Evolutionary conservation across 2,113 vertebrate genomes (phyloP), one percentile per base, ranked within the genome.

Genomic region (Chaetodon auriga): DNA sequence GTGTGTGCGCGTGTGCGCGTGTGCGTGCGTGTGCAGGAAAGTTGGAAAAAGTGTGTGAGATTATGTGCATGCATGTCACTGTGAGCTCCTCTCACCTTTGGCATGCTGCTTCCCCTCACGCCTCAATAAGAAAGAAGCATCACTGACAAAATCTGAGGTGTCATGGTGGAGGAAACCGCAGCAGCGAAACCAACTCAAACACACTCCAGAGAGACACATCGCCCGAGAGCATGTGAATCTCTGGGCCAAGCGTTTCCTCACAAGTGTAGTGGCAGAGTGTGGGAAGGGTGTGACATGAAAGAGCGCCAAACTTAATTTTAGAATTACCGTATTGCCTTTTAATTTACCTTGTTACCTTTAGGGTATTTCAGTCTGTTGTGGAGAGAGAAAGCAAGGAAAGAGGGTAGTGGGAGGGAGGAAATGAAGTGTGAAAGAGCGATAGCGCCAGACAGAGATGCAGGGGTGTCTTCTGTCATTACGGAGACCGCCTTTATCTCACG

Each of bases 141-240:
- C 78, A 46, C 90, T 94, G 93, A 94, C 91, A 90, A 88, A 93
- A 93, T 92, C 83, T 57, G 89, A 95, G 91, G 93, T 93, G 93
- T 91, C 92, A 92, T 76, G 88, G 79, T 46, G 79, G 84, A 90
- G 84, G 81, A 83, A 84, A 84, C 87, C 61, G 70, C 87, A 79
- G 75, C 84, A 82, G 79, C 21, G 64, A 85, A 88, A 87, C 49
- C 75, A 68, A 84, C 80, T 90, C 75, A 87, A 68, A 90, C 76
- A 83, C 68, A 81, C 81, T 58, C 85, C 63, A 48, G 23, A 90
- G 45, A 72, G 58, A 80, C 78, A 83, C 72, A 49, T 79, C 38
- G 82, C 87, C 87, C 0, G 23, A 80, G 82, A 89, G 76, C 79
- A 75, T 69, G 78, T 69, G 75, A 85, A 86, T 81, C 89, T 91